Evolutionary conservation across 2,797 vertebrate genomes (phyloP), one percentile per base, ranked within the genome.

Genomic region (Pterois miles): DNA sequence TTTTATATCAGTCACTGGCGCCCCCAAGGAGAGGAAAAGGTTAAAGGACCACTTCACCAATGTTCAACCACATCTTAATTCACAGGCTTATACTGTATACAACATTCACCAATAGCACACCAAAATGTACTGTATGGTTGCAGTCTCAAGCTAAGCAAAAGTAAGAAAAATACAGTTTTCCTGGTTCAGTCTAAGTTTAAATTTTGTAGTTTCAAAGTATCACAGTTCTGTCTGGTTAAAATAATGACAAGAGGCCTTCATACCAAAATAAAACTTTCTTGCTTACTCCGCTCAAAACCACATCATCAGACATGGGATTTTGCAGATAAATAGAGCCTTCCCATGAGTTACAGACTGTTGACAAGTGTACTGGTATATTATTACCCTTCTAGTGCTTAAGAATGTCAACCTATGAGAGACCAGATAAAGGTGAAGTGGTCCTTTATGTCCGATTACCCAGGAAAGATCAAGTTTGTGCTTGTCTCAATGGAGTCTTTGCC

Each of bases 351-450:
- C 23, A 65, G 23, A 58, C 56, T 60, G 16, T 72, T 72, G 52
- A 62, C 48, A 64, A 63, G 34, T 10, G 16, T 43, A 77, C 76
- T 71, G 8, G 18, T 75, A 56, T 72, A 33, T 73, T 62, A 85
- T 80, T 78, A 64, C 18, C 27, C 25, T 33, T 63, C 7, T 4
- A 62, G 27, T 31, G 34, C 71, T 16, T 38, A 76, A 46, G 38
- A 60, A 36, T 59, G 9, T 73, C 53, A 67, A 6, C 29, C 52
- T n/a, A 29, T 46, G 38, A 71, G 33, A 65, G 23, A 36, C 58
- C 4, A 65, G 36, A 23, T 50, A 22, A 50, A 50, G 31, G 43
- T 74, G 40, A 58, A 74, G 22, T 54, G 48, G 33, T 56, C 60
- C 56, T 80, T 69, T 52, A 67, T 65, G 27, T 71, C 22, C 34